A percentile compares a stretch with the other conserved stretches of the same genome.
Conservation (phyloP, 1,140 invertebrate genomes). For the Megalopta genalis region DNA sequence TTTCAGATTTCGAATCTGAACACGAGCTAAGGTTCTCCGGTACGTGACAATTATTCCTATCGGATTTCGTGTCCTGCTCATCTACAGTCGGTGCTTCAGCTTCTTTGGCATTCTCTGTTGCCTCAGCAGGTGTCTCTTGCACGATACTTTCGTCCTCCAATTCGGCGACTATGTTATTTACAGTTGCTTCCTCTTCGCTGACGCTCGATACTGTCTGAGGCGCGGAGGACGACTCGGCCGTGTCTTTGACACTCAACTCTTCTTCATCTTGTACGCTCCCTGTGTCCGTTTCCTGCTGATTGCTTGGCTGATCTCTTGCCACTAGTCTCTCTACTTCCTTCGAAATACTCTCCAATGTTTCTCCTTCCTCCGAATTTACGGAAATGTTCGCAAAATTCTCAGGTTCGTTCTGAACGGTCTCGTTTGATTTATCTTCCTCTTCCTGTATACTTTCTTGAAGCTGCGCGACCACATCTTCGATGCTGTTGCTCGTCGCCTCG, state of each 20-base stretch:
- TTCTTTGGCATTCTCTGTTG: neutral
- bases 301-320: slow-evolving; percentile 27
- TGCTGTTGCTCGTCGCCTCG: neutral
- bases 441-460: slow-evolving; percentile 10
- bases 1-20: slow-evolving; percentile 20
- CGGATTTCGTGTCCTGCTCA: neutral
- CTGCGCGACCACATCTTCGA: neutral
- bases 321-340: slow-evolving; percentile 71
- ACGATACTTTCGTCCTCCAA: neutral
- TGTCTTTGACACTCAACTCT: neutral
- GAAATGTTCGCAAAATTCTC: neutral
- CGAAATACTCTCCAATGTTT: slow-evolving; percentile 74
- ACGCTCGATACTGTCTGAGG: neutral
- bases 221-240: neutral
- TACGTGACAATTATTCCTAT: slow-evolving; percentile 11
- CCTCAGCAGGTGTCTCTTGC: neutral
- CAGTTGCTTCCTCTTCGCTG: neutral
- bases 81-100: neutral
- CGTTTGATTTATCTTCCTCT: neutral
- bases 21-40: slow-evolving; percentile 1
- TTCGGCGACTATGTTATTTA: neutral
- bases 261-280: neutral
- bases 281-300: neutral
- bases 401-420: neutral
- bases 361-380: slow-evolving; percentile 55